Base-by-base conservation (phyloP, 2,888 invertebrate species). In the Podotricha telesiphe region DNA sequence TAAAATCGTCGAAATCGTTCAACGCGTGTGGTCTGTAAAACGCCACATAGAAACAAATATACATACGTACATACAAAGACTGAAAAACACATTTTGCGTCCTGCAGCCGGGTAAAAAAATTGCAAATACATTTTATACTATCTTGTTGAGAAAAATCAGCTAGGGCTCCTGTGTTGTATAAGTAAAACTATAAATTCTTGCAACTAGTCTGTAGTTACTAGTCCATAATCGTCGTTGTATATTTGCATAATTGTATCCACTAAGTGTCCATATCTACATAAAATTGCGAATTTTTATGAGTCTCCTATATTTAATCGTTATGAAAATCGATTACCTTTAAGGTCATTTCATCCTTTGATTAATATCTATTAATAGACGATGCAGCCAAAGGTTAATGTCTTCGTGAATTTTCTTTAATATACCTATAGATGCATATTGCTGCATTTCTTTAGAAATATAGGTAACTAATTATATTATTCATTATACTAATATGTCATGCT, bases 231-330 rank as follows among this genome's bases (percentile, higher is more conserved):
- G 85, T 85, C 85, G 82, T 82, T 75, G 82, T 79, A 81, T 84
- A 91, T 91, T 92, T 91, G 87, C 91, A 91, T 92, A 91, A 91
- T 91, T 91, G 88, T 88, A 78, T 80, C 79, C 84, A 83, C 82
- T 88, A 89, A 91, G 90, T 88, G 89, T 88, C 82, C 76, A 80
- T 83, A 91, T 91, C 88, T 91, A 86, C 91, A 92, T 91, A 88
- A 91, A 90, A 91, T 89, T 90, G 88, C 87, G 79, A 86, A 83
- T 88, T 88, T 90, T 89, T 84, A 85, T 80, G 80, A 81, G 77
- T 84, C 82, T 85, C 84, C 84, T 87, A 86, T 86, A 87, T 86
- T 87, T 87, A 86, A 79, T 81, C 78, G 74, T 73, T 80, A 84
- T 85, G 83, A 82, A 86, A 84, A 86, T 82, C 77, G 74, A 70